A percentile compares a stretch with the other conserved stretches of the same genome.
Conservation (phyloP, 2,888 invertebrate genomes). For the Patella depressa region DNA sequence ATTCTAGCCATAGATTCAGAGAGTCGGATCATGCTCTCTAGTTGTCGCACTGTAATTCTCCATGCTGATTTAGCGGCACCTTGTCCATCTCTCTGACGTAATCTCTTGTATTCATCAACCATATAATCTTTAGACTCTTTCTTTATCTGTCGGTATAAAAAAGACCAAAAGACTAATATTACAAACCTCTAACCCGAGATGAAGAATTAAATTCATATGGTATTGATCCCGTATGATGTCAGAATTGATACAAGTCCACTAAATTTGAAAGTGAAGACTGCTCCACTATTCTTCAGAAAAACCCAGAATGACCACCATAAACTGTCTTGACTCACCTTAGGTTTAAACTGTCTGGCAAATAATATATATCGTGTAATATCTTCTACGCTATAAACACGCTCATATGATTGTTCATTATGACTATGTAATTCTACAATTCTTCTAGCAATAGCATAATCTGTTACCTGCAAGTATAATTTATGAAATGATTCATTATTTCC, state of each 20-base stretch:
- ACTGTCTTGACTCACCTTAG: conserved; percentile 76
- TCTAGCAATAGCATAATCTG: conserved; percentile 96
- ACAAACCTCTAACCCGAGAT: no score
- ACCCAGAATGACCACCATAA: neutral
- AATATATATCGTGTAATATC: conserved; percentile 96
- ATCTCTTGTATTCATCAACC: conserved; percentile 88
- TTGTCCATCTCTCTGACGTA: conserved; percentile 86
- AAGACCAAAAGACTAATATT: no score
- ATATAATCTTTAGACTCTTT: conserved; percentile 86
- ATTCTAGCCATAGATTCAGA: conserved; percentile 97
- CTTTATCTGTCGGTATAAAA: conserved; percentile 68
- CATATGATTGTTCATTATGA: conserved; percentile 84
- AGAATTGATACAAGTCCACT: no score
- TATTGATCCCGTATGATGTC: no score
- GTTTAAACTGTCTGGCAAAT: conserved; percentile 96
- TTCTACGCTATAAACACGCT: conserved; percentile 86
- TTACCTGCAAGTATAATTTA: conserved; percentile 75
- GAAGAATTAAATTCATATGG: no score
- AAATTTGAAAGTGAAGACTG: no score
- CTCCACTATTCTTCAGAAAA: no score
- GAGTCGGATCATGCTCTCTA: conserved; percentile 94
- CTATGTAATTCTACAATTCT: conserved; percentile 96
- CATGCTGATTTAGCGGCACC: conserved; percentile 83
- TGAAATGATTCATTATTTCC: no score
- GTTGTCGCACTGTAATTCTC: conserved; percentile 96